A percentile compares a stretch with the other conserved stretches of the same genome.
These are phyloP conservation scores for Leptopilina boulardi DNA, from an alignment of 1,140 invertebrate species.

Conservation along the genomic window DNA sequence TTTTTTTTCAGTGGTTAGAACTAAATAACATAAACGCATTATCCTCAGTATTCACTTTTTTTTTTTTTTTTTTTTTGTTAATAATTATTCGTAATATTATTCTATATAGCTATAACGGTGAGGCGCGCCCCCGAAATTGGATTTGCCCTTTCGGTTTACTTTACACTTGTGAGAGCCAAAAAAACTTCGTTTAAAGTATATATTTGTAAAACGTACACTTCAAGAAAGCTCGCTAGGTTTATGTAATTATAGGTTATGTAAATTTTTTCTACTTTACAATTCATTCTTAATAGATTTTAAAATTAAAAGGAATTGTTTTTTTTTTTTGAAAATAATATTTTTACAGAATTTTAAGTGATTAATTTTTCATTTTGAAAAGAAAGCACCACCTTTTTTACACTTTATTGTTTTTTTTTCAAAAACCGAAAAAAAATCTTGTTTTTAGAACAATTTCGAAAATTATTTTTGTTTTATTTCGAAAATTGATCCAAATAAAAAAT, in stretches of 20 bases:
- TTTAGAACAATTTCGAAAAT: not conserved
- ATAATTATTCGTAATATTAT: slow-evolving; percentile 68
- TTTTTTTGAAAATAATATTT: not conserved
- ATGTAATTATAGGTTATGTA: slow-evolving; percentile 6
- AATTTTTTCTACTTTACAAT: not conserved
- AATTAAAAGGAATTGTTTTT: no score
- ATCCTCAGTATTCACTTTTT: slow-evolving; percentile 64
- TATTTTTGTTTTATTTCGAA: not conserved
- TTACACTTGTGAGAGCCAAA: slow-evolving; percentile 48
- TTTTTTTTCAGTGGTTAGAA: slow-evolving; percentile 70
- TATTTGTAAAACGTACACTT: slow-evolving; percentile 51
- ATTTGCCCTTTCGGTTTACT: slow-evolving; percentile 53
- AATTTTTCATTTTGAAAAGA: not conserved
- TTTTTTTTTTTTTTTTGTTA: slow-evolving; percentile 59
- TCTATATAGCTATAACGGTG: slow-evolving; percentile 69
- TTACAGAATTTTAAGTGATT: not conserved
- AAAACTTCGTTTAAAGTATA: slow-evolving; percentile 56
- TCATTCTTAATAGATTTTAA: slow-evolving; percentile 7
- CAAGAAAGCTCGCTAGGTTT: slow-evolving; percentile 25
- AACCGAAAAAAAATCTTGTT: not conserved
- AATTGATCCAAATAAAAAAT: not conserved
- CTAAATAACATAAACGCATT: slow-evolving; percentile 75
- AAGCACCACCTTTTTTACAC: slow-evolving; percentile 31
- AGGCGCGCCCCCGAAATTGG: slow-evolving; percentile 64
- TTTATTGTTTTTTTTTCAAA: not conserved